phyloP scores from a whole-genome alignment of 2,888 invertebrate genomes.

The Heliconius aoede region DNA sequence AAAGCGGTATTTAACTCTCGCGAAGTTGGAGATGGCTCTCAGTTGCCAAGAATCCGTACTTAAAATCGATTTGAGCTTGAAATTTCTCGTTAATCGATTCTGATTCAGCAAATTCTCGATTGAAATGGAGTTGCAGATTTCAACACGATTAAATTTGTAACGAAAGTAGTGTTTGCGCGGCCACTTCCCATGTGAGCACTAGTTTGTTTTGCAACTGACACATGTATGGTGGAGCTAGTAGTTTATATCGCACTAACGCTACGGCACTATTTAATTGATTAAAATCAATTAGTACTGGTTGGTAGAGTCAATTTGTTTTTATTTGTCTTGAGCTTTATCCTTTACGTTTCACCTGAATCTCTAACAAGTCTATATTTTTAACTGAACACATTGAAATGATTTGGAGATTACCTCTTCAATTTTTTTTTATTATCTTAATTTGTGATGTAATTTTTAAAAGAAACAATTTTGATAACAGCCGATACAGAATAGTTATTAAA shows the following conservation, averaged over 20 bases:
- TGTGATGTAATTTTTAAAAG: no score
- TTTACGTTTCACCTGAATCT: background rate
- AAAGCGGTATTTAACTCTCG: conserved; percentile 57
- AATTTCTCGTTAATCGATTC: conserved; percentile 71
- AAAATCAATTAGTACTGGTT: background rate
- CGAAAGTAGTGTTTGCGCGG: conserved; percentile 51
- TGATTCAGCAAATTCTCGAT: conserved; percentile 66
- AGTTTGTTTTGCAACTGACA: conserved; percentile 38
- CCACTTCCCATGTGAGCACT: conserved; percentile 39
- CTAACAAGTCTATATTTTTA: background rate
- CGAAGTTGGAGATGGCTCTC: conserved; percentile 54
- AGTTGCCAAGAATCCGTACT: conserved; percentile 53
- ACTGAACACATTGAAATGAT: background rate
- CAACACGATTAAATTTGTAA: conserved; percentile 53
- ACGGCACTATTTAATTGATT: background rate
- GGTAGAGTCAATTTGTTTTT: background rate
- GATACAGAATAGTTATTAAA: no score
- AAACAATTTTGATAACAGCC: no score
- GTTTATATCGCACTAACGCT: background rate
- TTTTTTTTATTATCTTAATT: no score
- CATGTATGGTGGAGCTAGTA: conserved; percentile 17
- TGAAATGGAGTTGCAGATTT: conserved; percentile 63
- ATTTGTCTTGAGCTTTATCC: background rate
- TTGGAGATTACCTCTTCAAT: background rate
- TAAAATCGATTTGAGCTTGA: conserved; percentile 64